A percentile compares a stretch with the other conserved stretches of the same genome.
Evolutionary conservation across 2,888 invertebrate genomes (phyloP).

Genomic region (Sisyra nigra): DNA sequence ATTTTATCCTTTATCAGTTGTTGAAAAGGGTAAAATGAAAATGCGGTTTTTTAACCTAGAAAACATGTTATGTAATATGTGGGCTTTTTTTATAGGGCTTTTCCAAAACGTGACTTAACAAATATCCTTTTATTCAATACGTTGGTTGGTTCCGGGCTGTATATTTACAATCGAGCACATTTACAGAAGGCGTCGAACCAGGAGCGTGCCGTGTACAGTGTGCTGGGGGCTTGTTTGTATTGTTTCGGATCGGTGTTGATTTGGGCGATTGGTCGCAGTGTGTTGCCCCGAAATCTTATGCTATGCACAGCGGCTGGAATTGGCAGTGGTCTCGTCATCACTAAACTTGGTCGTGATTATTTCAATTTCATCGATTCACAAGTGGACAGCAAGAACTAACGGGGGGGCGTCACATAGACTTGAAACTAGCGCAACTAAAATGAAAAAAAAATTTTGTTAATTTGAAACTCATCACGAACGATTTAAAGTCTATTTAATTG

Average conservation of each 20-base stretch:
- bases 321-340: constrained; percentile 48
- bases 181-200: constrained; percentile 45
- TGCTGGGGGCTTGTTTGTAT: constrained; percentile 61
- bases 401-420: no score
- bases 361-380: constrained; percentile 21
- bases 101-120: constrained; percentile 59
- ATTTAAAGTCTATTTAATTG: no score
- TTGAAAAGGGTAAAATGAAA: constrained; percentile 6
- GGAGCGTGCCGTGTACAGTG: constrained; percentile 45
- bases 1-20: constrained; percentile 6
- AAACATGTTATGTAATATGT: background rate
- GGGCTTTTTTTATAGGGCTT: constrained; percentile 36
- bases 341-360: constrained; percentile 25
- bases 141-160: constrained; percentile 66
- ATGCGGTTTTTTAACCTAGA: background rate
- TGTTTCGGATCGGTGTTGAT: constrained; percentile 78
- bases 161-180: constrained; percentile 67
- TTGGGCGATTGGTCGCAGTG: constrained; percentile 73
- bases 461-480: no score
- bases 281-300: constrained; percentile 52
- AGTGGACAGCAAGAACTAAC: background rate
- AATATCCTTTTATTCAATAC: constrained; percentile 68
- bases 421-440: no score
- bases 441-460: no score
- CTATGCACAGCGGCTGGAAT: constrained; percentile 52